These are phyloP conservation scores for Cotesia vestalis DNA, from an alignment of 1,140 invertebrate genomes.

Conservation along the genomic window DNA sequence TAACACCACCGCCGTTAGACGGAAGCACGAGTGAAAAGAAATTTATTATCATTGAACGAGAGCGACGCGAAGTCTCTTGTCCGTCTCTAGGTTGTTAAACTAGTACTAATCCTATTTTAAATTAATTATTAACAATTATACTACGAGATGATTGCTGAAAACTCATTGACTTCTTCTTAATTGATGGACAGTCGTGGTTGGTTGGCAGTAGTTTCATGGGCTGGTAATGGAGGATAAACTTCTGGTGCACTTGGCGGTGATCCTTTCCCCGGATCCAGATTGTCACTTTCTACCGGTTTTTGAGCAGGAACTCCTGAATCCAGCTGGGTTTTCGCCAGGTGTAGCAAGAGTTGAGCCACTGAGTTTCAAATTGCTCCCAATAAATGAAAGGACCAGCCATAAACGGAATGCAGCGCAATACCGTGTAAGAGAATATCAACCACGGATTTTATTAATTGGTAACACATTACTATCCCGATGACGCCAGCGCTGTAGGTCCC, in stretches of 20 bases:
- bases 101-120: too few species aligned
- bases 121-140: too few species aligned
- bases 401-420: conserved; percentile 32
- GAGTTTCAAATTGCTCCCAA: conserved; percentile 13
- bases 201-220: too few species aligned
- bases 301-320: background rate
- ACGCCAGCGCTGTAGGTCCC: conserved; percentile 27
- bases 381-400: conserved; percentile 32
- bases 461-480: conserved; percentile 25
- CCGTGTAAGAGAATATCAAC: conserved; percentile 34
- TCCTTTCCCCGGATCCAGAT: background rate
- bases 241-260: too few species aligned
- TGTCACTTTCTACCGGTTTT: background rate
- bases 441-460: conserved; percentile 17
- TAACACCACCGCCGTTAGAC: conserved; percentile 1
- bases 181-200: too few species aligned
- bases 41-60: background rate
- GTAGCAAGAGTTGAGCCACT: background rate
- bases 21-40: conserved; percentile 3
- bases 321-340: background rate
- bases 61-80: background rate
- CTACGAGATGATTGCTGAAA: too few species aligned
- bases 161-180: too few species aligned
- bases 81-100: too few species aligned
- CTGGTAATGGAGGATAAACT: too few species aligned